phyloP scores from a whole-genome alignment of 2,888 invertebrate species.

The Noctua pronuba region DNA sequence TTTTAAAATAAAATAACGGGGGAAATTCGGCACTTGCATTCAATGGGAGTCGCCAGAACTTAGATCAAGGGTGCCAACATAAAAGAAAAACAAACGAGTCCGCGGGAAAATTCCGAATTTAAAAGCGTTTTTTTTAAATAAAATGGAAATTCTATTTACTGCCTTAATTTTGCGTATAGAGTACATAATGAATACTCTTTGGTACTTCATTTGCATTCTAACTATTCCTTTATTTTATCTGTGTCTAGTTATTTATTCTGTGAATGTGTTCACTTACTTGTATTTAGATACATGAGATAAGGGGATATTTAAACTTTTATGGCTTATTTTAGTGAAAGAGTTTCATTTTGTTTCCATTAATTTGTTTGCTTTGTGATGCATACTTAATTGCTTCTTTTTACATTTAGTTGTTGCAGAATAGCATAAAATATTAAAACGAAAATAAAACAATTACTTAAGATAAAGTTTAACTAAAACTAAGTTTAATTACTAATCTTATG shows the following conservation, averaged over 20 bases:
- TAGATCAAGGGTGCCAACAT: constrained; percentile 32
- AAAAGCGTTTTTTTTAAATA: constrained; percentile 38
- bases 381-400: not conserved
- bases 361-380: not conserved
- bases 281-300: constrained; percentile 26
- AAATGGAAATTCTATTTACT: constrained; percentile 50
- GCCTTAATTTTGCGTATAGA: constrained; percentile 51
- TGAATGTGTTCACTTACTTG: constrained; percentile 19
- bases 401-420: not conserved
- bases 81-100: constrained; percentile 25
- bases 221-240: constrained; percentile 56
- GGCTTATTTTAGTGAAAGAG: constrained; percentile 18
- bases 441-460: not conserved
- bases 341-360: constrained; percentile 13
- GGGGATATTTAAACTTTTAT: constrained; percentile 13
- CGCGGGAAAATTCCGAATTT: constrained; percentile 22
- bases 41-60: constrained; percentile 16
- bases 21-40: constrained; percentile 24
- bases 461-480: not conserved
- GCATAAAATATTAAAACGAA: not conserved
- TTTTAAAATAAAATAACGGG: not conserved
- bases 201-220: constrained; percentile 55
- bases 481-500: not conserved
- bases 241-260: constrained; percentile 40
- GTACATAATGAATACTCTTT: constrained; percentile 55